Conservation (phyloP, 2,113 vertebrate genomes). For the Halichoeres trimaculatus region DNA sequence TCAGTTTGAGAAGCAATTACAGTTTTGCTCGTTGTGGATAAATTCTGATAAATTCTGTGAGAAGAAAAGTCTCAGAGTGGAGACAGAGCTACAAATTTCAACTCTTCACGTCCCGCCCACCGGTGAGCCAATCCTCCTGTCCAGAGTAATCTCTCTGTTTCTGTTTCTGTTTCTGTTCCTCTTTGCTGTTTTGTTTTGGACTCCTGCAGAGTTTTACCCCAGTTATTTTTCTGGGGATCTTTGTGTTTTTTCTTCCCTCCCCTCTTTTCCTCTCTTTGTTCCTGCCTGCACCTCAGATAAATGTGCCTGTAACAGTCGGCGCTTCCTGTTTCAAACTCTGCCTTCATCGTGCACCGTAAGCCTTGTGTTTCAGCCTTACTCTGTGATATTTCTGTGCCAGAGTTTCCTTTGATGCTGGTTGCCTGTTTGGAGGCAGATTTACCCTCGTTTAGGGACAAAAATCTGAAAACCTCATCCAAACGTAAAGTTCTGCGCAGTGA, state of each 20-base stretch:
- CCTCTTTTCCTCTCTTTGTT: not conserved
- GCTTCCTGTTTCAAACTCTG: not conserved
- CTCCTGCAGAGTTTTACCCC: not conserved
- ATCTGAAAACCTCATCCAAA: not conserved
- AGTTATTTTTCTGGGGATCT: not conserved
- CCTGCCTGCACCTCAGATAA: not conserved
- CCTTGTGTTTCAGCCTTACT: not conserved
- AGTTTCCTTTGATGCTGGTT: not conserved
- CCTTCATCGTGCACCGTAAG: not conserved
- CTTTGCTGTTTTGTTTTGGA: not conserved
- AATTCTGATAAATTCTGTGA: slow-evolving; percentile 26
- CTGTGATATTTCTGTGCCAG: not conserved
- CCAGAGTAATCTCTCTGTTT: not conserved
- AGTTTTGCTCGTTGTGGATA: not conserved
- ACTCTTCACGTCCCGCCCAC: no score
- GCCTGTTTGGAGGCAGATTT: no score
- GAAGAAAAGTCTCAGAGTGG: not conserved
- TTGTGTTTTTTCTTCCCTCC: not conserved
- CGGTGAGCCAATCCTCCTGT: no score
- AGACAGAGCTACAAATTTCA: slow-evolving; percentile 9
- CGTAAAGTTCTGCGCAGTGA: no score
- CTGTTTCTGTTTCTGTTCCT: not conserved
- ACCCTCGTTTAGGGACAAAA: no score
- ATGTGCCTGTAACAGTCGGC: not conserved
- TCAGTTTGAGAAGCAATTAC: slow-evolving; percentile 15